Conservation (phyloP, 1,140 invertebrate species). For the Cydia amplana region DNA sequence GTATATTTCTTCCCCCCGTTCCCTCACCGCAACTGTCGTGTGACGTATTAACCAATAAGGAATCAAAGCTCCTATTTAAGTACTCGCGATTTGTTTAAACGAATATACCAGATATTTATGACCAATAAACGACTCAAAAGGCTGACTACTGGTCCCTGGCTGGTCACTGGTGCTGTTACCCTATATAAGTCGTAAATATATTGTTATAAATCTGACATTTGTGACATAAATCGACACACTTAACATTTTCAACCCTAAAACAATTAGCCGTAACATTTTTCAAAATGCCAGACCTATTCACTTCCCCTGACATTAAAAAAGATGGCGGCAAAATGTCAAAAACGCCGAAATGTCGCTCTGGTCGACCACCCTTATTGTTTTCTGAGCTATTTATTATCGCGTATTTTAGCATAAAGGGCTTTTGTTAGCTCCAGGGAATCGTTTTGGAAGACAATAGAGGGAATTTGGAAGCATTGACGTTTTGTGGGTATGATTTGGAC, state of each 20-base stretch:
- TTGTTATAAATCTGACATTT: neutral
- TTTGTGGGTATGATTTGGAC: too few species aligned
- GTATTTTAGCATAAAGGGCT: constrained; percentile 12
- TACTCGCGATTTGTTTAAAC: too few species aligned
- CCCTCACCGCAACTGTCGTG: too few species aligned
- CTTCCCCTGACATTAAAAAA: neutral
- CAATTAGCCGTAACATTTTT: constrained; percentile 6
- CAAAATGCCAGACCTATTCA: constrained; percentile 21
- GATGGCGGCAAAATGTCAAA: constrained; percentile 25
- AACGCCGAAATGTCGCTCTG: constrained; percentile 2
- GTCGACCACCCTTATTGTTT: constrained; percentile 26
- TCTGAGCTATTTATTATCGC: constrained; percentile 21
- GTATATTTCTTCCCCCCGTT: too few species aligned
- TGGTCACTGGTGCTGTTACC: too few species aligned
- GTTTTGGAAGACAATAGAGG: neutral
- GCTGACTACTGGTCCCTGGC: too few species aligned
- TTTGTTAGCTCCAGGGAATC: constrained; percentile 19
- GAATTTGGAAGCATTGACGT: neutral
- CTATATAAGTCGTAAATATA: too few species aligned
- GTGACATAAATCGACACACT: neutral
- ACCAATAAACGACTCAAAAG: too few species aligned
- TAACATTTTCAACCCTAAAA: constrained; percentile 25
- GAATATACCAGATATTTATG: too few species aligned
- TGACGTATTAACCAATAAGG: too few species aligned
- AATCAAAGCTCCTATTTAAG: too few species aligned